Base-by-base conservation (phyloP, 2,888 invertebrate genomes). In the Drosophila kambysellisi region DNA sequence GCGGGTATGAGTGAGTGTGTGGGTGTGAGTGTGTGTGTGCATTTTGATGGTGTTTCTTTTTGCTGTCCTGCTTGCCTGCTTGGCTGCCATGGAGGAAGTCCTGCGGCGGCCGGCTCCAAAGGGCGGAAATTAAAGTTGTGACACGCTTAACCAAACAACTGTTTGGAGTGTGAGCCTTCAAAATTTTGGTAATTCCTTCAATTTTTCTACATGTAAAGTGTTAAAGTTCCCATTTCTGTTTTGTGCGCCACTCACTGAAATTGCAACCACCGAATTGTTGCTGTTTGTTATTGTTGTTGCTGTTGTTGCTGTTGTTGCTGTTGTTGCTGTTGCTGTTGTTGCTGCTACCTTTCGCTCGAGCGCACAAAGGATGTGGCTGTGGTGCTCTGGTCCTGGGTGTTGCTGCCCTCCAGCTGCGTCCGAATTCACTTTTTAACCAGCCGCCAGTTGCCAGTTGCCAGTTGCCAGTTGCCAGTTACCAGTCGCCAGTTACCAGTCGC, bases 101-200 rank as follows among this genome's bases (percentile, higher is more conserved):
- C 78, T 76, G 82, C 66, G 76, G 83, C 81, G 79, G 69, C 67
- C 62, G 57, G 74, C 76, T 78, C 71, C 72, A 66, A 71, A 79
- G 73, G 67, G 72, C 85, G 85, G 85, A 86, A 85, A 86, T 86
- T 86, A 86, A 86, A 86, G 85, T 88, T 79, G 85, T 79, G 88
- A 88, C 88, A 86, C 85, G 88, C 75, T 88, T 83, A 85, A 88
- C 81, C 78, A 60, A 79, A 67, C 71, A 46, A 57, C 64, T 61
- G 37, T 74, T 67, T 53, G 43, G 61, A 72, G 85, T 72, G 57
- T 70, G 75, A 57, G 78, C 57, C 51, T 66, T 51, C 66, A 65
- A 66, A 74, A 59, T 81, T 73, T 77, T 82, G 65, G 70, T 57
- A 70, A 79, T 76, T 71, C 51, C 72, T 64, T 73, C 58, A 70